Conservation (phyloP, 2,113 vertebrate genomes). For the Potamarius usumacintae region DNA sequence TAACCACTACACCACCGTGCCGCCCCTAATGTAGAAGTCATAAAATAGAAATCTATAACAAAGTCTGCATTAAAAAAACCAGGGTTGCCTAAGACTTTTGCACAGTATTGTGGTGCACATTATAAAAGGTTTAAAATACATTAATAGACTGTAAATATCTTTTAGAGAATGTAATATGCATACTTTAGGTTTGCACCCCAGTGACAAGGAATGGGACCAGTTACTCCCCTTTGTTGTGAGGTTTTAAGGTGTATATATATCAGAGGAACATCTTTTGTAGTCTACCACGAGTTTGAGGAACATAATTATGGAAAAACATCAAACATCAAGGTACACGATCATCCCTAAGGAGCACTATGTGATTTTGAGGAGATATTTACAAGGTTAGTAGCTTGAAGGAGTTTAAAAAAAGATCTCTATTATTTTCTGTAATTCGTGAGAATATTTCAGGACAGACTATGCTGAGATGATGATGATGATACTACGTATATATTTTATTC, state of each 20-base stretch:
- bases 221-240: background rate
- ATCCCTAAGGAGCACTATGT: background rate
- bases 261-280: background rate
- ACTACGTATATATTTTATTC: background rate
- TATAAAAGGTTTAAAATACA: background rate
- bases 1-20: no score
- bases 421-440: background rate
- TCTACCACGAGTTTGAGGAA: background rate
- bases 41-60: no score
- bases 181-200: no score
- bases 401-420: background rate
- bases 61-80: no score
- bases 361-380: no score
- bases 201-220: background rate
- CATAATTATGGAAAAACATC: background rate
- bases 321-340: background rate
- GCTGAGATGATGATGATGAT: background rate
- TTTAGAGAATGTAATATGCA: background rate
- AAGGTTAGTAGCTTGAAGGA: background rate
- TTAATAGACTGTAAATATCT: background rate
- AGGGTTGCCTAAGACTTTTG: no score
- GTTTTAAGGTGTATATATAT: background rate
- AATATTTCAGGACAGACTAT: background rate
- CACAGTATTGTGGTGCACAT: background rate
- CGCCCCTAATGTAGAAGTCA: no score